A percentile compares a stretch with the other conserved stretches of the same genome.
Evolutionary conservation across 2,113 vertebrate genomes (phyloP).

Genomic region (Dasypus novemcinctus): DNA sequence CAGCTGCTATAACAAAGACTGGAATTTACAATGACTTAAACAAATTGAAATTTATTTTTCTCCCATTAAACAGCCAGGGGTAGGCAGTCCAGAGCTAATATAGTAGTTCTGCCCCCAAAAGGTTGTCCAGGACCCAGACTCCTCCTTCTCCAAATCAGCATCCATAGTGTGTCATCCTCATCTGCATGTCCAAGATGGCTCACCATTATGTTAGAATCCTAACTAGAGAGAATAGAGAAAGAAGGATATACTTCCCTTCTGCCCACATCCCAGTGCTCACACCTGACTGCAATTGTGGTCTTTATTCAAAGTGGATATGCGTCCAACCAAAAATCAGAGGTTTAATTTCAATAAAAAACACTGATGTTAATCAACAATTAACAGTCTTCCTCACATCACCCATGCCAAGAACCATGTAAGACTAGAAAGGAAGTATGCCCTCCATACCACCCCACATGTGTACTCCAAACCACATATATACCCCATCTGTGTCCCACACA

Average conservation of each 20-base stretch:
- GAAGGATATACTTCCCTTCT: background rate
- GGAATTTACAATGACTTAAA: background rate
- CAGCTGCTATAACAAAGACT: background rate
- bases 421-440: background rate
- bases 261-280: background rate
- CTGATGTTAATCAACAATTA: background rate
- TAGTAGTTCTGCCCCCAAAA: background rate
- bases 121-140: background rate
- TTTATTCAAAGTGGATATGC: background rate
- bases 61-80: background rate
- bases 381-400: background rate
- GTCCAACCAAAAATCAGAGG: background rate
- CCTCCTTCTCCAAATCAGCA: background rate
- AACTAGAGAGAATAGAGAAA: slow-evolving; percentile 31
- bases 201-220: background rate
- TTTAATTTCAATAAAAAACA: background rate
- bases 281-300: background rate
- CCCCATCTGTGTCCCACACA: too few species aligned
- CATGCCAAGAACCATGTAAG: background rate
- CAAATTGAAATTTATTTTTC: background rate
- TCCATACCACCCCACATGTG: background rate
- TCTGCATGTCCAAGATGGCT: background rate
- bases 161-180: background rate
- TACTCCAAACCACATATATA: background rate
- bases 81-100: background rate